A percentile compares a stretch with the other conserved stretches of the same genome.
phyloP scores from a whole-genome alignment of 2,888 invertebrate species.

The Bombyx huttoni region DNA sequence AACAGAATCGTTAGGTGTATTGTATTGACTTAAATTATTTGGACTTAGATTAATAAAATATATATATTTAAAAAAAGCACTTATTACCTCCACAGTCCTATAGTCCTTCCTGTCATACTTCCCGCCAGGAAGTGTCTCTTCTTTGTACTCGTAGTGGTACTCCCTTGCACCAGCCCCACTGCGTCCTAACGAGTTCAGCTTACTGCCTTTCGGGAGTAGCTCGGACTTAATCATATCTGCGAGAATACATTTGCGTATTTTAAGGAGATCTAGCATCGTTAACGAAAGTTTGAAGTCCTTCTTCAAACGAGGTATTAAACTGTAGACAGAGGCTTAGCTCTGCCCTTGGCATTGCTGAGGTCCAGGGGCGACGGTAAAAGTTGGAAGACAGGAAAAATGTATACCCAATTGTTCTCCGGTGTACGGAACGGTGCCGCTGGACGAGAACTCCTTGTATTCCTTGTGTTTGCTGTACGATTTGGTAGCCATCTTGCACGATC shows the following conservation, averaged over 20 bases:
- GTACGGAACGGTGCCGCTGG: constrained; percentile 46
- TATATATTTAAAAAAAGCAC: not conserved
- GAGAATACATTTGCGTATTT: constrained; percentile 6
- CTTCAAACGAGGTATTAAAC: not conserved
- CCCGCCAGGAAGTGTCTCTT: constrained; percentile 59
- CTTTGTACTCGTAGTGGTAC: constrained; percentile 67
- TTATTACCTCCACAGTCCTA: constrained; percentile 45
- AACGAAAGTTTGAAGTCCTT: too few relatives aligned
- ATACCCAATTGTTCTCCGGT: constrained; percentile 62
- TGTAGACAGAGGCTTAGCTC: too few relatives aligned
- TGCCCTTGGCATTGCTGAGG: too few relatives aligned
- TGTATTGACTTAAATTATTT: too few relatives aligned
- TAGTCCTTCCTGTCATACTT: constrained; percentile 64
- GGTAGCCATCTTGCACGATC: constrained; percentile 41
- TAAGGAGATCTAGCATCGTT: too few relatives aligned
- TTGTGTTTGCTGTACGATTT: constrained; percentile 66
- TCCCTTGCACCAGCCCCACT: constrained; percentile 39
- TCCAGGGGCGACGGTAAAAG: too few relatives aligned
- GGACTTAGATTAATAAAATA: too few relatives aligned
- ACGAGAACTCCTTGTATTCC: constrained; percentile 61
- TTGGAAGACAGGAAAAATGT: constrained; percentile 3
- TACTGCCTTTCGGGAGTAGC: constrained; percentile 56
- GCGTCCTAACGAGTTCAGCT: constrained; percentile 48
- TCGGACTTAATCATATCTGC: constrained; percentile 65
- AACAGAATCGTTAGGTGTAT: too few relatives aligned